Evolutionary conservation across 2,888 invertebrate genomes (phyloP).

Genomic region (Gibbula magus): DNA sequence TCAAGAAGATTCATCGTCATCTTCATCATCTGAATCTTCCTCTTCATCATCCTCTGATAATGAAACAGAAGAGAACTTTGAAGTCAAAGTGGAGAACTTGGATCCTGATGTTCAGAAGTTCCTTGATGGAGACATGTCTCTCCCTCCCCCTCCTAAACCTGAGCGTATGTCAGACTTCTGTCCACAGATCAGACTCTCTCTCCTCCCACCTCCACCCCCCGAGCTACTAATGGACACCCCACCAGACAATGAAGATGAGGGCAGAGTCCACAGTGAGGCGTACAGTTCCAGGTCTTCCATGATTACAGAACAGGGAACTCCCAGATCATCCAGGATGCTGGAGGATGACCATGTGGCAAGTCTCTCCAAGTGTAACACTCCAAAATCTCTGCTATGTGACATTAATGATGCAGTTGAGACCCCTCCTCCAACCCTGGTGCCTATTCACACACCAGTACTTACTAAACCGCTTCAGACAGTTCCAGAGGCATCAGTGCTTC

Average conservation of each 20-base stretch:
- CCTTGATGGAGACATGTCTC: neutral
- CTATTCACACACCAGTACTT: neutral
- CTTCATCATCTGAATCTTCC: neutral
- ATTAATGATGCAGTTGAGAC: neutral
- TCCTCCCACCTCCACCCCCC: constrained; percentile 13
- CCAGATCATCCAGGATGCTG: constrained; percentile 2
- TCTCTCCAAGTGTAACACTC: neutral
- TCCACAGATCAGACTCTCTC: constrained; percentile 6
- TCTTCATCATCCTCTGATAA: neutral
- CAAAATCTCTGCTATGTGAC: neutral
- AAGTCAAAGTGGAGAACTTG: neutral
- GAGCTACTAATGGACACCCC: constrained; percentile 12
- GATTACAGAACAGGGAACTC: neutral
- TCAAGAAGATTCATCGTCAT: neutral
- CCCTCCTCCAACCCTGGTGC: constrained; percentile 16
- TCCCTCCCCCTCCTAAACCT: neutral
- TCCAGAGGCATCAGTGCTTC: neutral
- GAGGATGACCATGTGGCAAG: neutral
- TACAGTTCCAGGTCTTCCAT: neutral
- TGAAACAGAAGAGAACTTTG: neutral
- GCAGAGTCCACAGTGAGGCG: neutral
- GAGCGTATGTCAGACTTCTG: neutral
- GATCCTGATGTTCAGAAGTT: neutral
- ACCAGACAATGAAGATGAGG: neutral
- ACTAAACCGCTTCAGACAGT: neutral